Base-by-base conservation (phyloP, 2,797 vertebrate genomes). In the Cirrhinus molitorella region DNA sequence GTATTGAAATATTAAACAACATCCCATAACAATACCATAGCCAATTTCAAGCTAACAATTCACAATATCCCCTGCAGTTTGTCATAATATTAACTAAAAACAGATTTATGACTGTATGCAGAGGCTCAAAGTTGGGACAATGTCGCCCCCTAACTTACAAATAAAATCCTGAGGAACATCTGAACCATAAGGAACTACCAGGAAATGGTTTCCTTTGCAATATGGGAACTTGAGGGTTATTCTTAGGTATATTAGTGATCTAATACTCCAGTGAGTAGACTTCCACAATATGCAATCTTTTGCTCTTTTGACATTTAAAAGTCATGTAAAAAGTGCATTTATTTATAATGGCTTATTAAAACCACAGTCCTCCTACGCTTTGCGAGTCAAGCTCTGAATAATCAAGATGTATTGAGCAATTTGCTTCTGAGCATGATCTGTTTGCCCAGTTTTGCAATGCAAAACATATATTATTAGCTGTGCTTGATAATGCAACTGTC, bases 271-370 rank as follows among this genome's bases (percentile, higher is more conserved):
- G 40, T 4, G 14, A 37, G 34, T 13, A 53, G 6, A 28, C 59
- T 74, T 82, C 10, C 57, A 53, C 51, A 76, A 31, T 4, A 17
- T 23, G 17, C 25, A 9, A 57, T 51, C 21, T 5, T 57, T 66
- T 34, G 19, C 31, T 57, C 23, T 8, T 51, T 31, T 43, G 21
- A 70, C 10, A 3, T 72, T 47, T 68, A 59, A 9, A 68, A 67
- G 66, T 40, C 13, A 25, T 13, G 23, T 25, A 37, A 55, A 17
- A 83, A 23, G 63, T 37, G 19, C 1, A 31, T 83, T n/a, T 67
- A 75, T 83, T 83, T 67, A 31, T 72, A 71, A 71, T 1, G 1
- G 16, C 51, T 28, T n/a, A 17, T 45, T n/a, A 67, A 83, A 66
- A 23, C 45, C 37, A 71, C 37, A 73, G 17, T 47, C 4, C 25